Evolutionary conservation across 2,797 vertebrate genomes (phyloP).

Genomic region (Amblyraja radiata): DNA sequence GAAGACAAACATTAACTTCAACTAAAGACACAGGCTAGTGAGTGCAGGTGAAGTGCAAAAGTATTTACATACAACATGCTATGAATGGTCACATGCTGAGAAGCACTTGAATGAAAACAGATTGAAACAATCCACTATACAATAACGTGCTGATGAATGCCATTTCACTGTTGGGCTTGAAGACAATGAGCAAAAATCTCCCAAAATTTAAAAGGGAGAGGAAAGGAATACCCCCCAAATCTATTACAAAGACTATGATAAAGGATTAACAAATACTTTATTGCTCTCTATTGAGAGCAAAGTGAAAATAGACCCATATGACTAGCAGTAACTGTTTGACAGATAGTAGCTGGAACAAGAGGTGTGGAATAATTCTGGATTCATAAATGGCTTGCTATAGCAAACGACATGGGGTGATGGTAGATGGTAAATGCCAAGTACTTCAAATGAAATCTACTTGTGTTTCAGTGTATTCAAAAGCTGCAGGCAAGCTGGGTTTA

Average conservation of each 20-base stretch:
- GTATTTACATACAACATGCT: neutral
- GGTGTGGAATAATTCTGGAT: neutral
- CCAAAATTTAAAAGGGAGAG: neutral
- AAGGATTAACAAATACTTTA: neutral
- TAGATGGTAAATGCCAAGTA: neutral
- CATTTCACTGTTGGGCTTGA: neutral
- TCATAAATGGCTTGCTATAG: too few relatives aligned
- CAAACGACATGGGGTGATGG: too few relatives aligned
- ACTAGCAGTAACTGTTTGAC: too few relatives aligned
- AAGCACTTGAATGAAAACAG: neutral
- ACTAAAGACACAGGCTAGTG: neutral
- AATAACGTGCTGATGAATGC: neutral
- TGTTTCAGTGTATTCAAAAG: neutral
- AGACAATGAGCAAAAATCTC: neutral
- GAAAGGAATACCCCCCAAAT: too few relatives aligned
- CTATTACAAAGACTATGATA: neutral
- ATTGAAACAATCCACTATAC: neutral
- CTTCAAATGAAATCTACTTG: neutral
- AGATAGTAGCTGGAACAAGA: neutral
- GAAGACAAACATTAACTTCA: conserved; percentile 37
- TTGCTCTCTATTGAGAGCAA: neutral
- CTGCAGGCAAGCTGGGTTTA: neutral
- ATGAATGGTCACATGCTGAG: neutral
- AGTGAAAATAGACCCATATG: neutral
- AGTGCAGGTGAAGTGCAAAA: conserved; percentile 21